Evolutionary conservation across 2,888 invertebrate species (phyloP).

Genomic region (Operophtera brumata): DNA sequence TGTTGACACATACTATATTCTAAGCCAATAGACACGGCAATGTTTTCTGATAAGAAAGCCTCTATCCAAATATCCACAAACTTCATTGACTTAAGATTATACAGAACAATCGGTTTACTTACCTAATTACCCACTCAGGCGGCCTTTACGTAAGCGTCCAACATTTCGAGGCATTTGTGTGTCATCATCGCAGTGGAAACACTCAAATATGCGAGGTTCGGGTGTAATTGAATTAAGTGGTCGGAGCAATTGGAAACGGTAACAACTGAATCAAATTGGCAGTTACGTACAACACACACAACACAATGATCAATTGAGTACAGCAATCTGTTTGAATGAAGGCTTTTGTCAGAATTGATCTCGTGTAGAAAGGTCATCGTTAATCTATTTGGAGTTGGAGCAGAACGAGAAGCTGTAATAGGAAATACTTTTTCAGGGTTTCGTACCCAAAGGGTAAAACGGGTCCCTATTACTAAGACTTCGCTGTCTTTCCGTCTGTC

Average conservation of each 20-base stretch:
- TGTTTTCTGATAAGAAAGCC: no score
- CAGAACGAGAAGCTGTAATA: no score
- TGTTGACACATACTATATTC: no score
- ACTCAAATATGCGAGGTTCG: slow-evolving; percentile 12
- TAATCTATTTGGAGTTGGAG: no score
- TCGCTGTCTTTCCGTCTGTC: no score
- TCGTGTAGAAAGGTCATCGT: no score
- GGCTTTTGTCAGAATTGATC: not conserved
- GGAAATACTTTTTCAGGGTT: no score
- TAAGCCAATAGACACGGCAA: no score
- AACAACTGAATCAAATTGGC: slow-evolving; percentile 18
- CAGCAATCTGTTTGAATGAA: not conserved
- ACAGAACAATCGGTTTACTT: slow-evolving; percentile 24
- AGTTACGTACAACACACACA: slow-evolving; percentile 7
- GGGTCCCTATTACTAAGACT: no score
- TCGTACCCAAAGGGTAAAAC: no score
- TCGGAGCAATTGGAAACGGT: slow-evolving; percentile 10
- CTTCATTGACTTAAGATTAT: not conserved
- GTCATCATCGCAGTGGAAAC: slow-evolving; percentile 21
- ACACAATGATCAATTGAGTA: slow-evolving; percentile 8
- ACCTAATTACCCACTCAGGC: slow-evolving; percentile 32
- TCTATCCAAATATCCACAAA: not conserved
- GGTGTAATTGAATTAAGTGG: slow-evolving; percentile 20
- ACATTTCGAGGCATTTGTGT: slow-evolving; percentile 20
- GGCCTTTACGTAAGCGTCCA: slow-evolving; percentile 20